Evolutionary conservation across 2,797 vertebrate genomes (phyloP).

Genomic region (Melopsittacus undulatus): DNA sequence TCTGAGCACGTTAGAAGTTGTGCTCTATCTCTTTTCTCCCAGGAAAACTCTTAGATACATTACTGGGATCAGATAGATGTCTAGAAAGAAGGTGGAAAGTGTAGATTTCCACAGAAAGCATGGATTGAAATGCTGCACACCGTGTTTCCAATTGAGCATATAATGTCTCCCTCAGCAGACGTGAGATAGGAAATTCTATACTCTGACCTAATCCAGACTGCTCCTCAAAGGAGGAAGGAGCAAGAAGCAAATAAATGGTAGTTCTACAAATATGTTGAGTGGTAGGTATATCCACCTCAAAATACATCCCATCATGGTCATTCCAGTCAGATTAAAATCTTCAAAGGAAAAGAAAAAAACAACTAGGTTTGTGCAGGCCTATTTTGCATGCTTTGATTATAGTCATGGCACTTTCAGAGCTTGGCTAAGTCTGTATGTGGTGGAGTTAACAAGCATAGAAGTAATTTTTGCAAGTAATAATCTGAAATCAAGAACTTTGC

Average conservation of each 20-base stretch:
- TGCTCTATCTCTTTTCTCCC: neutral
- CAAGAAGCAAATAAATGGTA: neutral
- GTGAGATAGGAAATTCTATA: neutral
- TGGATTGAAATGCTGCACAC: neutral
- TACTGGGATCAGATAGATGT: neutral
- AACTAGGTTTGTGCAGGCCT: neutral
- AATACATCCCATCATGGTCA: neutral
- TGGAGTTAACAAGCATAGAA: neutral
- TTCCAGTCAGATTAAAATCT: neutral
- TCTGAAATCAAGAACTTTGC: neutral
- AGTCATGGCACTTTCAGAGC: neutral
- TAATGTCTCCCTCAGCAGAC: accelerated
- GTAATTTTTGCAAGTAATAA: neutral
- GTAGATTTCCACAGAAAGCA: neutral
- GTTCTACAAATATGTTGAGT: neutral
- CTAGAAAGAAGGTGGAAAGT: neutral
- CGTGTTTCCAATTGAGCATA: neutral
- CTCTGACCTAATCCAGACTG: neutral
- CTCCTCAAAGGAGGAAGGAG: neutral
- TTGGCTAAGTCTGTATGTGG: neutral
- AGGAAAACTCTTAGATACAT: neutral
- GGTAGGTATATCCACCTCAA: neutral
- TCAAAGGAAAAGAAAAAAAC: neutral
- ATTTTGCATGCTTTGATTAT: neutral
- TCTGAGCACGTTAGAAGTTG: neutral